A percentile compares a stretch with the other conserved stretches of the same genome.
Evolutionary conservation across 2,113 vertebrate genomes (phyloP).

Genomic region (Scopus umbretta): DNA sequence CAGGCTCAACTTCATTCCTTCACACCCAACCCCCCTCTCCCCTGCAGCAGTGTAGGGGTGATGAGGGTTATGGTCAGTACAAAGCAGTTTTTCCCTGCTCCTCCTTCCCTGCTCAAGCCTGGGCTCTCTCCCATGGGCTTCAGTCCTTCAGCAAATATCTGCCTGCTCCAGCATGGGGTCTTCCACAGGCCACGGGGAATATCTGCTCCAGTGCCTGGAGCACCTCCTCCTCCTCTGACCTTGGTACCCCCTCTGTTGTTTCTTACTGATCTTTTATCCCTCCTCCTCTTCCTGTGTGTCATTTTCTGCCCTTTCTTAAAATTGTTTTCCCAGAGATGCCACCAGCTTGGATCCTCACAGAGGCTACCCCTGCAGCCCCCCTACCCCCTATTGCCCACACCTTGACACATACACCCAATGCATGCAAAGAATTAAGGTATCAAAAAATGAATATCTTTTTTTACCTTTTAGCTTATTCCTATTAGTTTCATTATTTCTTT

Average conservation of each 20-base stretch:
- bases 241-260: not conserved
- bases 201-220: not conserved
- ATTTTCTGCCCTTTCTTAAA: not conserved
- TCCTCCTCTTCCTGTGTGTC: not conserved
- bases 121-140: not conserved
- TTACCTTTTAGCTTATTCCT: not conserved
- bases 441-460: not conserved
- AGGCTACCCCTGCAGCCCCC: not conserved
- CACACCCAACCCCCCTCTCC: not conserved
- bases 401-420: not conserved
- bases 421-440: not conserved
- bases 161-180: fast-evolving
- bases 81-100: fast-evolving
- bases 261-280: not conserved
- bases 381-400: too few relatives aligned
- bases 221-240: not conserved
- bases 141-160: not conserved
- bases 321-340: not conserved
- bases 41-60: fast-evolving
- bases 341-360: not conserved
- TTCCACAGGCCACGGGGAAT: not conserved
- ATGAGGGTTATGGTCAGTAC: not conserved
- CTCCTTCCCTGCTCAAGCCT: not conserved
- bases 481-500: not conserved
- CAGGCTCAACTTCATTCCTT: not conserved